phyloP scores from a whole-genome alignment of 2,113 vertebrate genomes.

The Phasianus colchicus region DNA sequence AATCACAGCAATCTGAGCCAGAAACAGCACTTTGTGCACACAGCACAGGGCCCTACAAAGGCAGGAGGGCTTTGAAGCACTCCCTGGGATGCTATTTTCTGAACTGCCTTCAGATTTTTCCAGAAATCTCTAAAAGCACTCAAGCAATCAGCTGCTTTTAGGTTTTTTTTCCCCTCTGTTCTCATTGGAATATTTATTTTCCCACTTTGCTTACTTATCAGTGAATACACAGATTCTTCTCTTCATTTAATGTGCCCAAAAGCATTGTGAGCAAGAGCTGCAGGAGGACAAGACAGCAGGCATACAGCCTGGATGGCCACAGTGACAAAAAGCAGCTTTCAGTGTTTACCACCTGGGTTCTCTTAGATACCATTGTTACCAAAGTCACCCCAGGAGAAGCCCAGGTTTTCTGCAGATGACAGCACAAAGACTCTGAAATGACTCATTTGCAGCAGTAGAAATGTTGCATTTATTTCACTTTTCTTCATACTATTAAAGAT shows the following conservation, averaged over 20 bases:
- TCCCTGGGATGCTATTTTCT: not conserved
- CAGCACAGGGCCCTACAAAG: not conserved
- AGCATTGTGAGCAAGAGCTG: rapidly evolving
- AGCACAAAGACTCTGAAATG: not conserved
- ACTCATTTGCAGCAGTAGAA: slow-evolving; percentile 1
- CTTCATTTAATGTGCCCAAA: not conserved
- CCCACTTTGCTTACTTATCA: not conserved
- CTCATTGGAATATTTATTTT: not conserved
- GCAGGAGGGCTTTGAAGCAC: not conserved
- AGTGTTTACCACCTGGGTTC: not conserved
- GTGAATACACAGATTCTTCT: not conserved
- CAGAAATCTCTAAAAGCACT: not conserved
- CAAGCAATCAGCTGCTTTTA: not conserved
- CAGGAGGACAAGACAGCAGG: not conserved
- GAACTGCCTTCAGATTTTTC: not conserved
- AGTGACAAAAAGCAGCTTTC: too few relatives aligned
- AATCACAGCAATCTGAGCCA: not conserved
- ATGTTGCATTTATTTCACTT: not conserved
- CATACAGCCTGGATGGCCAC: rapidly evolving
- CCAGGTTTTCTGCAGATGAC: not conserved
- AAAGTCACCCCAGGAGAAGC: not conserved
- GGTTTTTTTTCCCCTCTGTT: rapidly evolving
- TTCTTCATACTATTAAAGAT: slow-evolving; percentile 9
- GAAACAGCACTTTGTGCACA: rapidly evolving
- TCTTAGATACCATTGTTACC: not conserved